Evolutionary conservation across 1,140 invertebrate species (phyloP), one percentile per base, ranked within the genome.

Genomic region (Caerostris extrusa): DNA sequence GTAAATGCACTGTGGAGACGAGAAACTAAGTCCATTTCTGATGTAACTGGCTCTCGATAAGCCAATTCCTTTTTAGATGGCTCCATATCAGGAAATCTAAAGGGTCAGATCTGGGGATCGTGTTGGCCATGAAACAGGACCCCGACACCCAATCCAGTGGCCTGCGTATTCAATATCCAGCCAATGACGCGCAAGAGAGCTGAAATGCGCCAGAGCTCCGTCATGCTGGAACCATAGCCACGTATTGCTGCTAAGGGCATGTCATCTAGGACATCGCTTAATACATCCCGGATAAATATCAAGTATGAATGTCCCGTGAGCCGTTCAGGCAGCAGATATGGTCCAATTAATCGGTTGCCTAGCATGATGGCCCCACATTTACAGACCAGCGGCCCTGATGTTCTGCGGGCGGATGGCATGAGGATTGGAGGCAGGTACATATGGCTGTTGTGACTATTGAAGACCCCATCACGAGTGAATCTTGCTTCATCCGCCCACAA

Each of bases 281-380:
- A n/a, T n/a, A n/a, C n/a, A n/a, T n/a, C n/a, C n/a, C n/a, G 17
- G 8, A 14, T 5, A 85, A 85, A 58, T 56, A 58, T 7, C 17
- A 85, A 85, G 56, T 85, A 57, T n/a, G 82, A 85, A 7, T 57
- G 4, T 60, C 56, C 53, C 12, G 17, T n/a, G 17, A 85, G 82
- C 55, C 55, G 5, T 85, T 85, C 53, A 85, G 64, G 56, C 5
- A 85, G n/a, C 5, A 85, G 14, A 85, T 85, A 85, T 85, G 56
- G 56, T 57, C 34, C 82, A 57, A 85, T 12, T 12, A 19, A 55
- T 14, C 5, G 12, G 69, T 53, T n/a, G 12, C 19, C 5, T 7
- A 89, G 14, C 17, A 89, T 69, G 58, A 14, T 12, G 60, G 50
- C n/a, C 64, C 12, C 82, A 89, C 5, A 10, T 71, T 69, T 53